Evolutionary conservation across 2,797 vertebrate genomes (phyloP), one percentile per base, ranked within the genome.

Genomic region (Characodon lateralis): DNA sequence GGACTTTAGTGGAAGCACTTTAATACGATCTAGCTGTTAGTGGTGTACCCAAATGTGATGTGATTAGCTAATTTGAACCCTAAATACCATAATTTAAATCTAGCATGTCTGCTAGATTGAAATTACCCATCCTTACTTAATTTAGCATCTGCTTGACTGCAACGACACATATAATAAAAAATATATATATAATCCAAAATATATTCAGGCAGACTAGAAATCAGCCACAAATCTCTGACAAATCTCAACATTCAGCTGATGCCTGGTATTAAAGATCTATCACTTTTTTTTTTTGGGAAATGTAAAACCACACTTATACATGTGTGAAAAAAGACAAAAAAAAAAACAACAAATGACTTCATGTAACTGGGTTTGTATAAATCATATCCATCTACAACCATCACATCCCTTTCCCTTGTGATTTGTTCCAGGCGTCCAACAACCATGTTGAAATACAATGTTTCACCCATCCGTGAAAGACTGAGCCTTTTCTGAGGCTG

Each of bases 361-460:
- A 82, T 18, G 69, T 16, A 50, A 78, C 81, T 31, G 79, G 82
- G 79, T 61, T 56, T 53, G 73, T 58, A 76, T 88, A 89, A 91
- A 91, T 90, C 89, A 84, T 79, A 82, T 80, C 76, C 75, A 81
- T 84, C 87, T 88, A 91, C 26, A 43, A 84, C 66, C 77, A 53
- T 71, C 24, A 5, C 89, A 88, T 89, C 92, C 89, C 76, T 84
- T 84, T 85, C 85, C 83, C 81, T 77, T 77, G 48, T 35, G 79
- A 89, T 87, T 88, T 26, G 69, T 71, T 75, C 41, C 5, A 72
- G 85, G 90, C 89, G 70, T 80, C 76, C 73, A 81, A 78, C 82
- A 63, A 46, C 66, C 8, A 26, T 26, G 41, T 24, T 3, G 3
- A 61, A 74, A 85, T 82, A 78, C 48, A 1, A 74, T 61, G 79